Conservation (phyloP, 2,888 invertebrate species). For the Diabrotica balteata region DNA sequence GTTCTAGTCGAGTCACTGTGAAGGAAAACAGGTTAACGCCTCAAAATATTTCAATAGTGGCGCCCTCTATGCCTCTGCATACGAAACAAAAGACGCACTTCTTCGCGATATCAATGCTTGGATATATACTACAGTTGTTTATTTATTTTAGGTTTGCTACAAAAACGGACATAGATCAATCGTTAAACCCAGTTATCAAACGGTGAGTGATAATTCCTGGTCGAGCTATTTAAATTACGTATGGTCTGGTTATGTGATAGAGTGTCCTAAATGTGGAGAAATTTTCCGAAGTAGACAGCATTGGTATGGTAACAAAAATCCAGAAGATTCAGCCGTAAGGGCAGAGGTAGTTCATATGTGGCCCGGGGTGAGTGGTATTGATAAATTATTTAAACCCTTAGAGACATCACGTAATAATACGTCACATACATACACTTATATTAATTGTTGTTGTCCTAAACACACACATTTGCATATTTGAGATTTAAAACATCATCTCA, state of each 20-base stretch:
- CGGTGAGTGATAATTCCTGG: conserved; percentile 65
- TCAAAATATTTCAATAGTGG: no score
- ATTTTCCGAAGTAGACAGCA: conserved; percentile 76
- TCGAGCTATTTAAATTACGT: conserved; percentile 75
- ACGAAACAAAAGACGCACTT: no score
- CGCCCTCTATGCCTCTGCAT: no score
- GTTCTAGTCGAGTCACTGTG: no score
- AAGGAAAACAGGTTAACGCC: no score
- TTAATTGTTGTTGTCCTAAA: no score
- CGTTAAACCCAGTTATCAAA: conserved; percentile 65
- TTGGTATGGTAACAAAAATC: conserved; percentile 82
- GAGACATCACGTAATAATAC: conserved; percentile 33
- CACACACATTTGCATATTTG: no score
- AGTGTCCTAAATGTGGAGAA: conserved; percentile 77
- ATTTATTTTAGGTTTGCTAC: conserved; percentile 51
- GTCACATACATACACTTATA: no score
- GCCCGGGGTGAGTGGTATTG: conserved; percentile 64
- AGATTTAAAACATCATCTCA: neutral
- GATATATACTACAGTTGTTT: no score
- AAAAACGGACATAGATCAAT: conserved; percentile 62
- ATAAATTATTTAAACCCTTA: conserved; percentile 37
- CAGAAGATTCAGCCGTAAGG: conserved; percentile 72
- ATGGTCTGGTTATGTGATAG: conserved; percentile 80
- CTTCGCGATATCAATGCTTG: no score
- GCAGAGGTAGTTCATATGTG: conserved; percentile 75